These are phyloP conservation scores for Nysson spinosus DNA, from an alignment of 2,888 invertebrate genomes.

Conservation along the genomic window DNA sequence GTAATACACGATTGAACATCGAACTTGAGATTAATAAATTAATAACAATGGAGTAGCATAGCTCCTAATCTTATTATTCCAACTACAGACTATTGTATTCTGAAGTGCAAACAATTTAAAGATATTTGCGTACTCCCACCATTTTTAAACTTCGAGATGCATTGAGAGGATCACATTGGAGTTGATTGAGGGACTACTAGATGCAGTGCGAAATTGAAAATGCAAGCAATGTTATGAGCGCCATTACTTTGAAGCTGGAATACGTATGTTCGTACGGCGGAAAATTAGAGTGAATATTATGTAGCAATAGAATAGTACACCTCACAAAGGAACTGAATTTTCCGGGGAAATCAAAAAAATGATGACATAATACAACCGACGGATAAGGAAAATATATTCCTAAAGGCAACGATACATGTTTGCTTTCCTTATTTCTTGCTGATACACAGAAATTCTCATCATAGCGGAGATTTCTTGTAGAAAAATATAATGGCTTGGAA, in stretches of 20 bases:
- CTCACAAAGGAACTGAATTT: constrained; percentile 41
- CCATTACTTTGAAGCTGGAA: background rate
- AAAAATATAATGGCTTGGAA: constrained; percentile 15
- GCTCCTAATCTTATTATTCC: too few relatives aligned
- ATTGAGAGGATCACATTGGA: too few relatives aligned
- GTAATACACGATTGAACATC: too few relatives aligned
- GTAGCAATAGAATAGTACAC: constrained; percentile 1
- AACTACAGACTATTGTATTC: too few relatives aligned
- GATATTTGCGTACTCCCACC: too few relatives aligned
- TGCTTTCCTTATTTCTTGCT: too few relatives aligned
- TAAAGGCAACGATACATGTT: background rate
- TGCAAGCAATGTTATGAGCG: background rate
- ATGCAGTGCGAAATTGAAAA: background rate
- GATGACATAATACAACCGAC: constrained; percentile 20
- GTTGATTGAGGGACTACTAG: background rate
- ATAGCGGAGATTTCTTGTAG: background rate
- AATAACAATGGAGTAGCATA: too few relatives aligned
- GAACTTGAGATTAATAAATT: too few relatives aligned
- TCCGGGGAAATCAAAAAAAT: constrained; percentile 21
- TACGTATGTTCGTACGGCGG: constrained; percentile 36
- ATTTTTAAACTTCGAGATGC: constrained; percentile 1
- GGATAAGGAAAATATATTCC: constrained; percentile 11
- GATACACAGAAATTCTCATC: too few relatives aligned
- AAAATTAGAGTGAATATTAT: constrained; percentile 44
- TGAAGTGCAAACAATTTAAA: too few relatives aligned